Evolutionary conservation across 2,888 invertebrate species (phyloP), one percentile per base, ranked within the genome.

Genomic region (Tiliacea aurago): DNA sequence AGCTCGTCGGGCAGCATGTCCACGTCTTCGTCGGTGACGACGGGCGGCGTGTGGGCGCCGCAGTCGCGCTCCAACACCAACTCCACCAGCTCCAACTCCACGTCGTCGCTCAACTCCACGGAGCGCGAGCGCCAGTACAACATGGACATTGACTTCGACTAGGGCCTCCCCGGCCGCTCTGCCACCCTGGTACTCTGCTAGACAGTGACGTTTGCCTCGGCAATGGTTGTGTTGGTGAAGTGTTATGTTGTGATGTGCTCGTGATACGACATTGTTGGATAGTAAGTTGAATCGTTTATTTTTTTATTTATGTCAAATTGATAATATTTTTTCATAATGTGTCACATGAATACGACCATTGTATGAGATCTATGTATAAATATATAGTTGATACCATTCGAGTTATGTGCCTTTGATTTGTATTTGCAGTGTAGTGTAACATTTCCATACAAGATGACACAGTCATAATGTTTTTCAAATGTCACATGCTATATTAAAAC

Each of bases 141-240:
- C 90, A 96, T 96, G 94, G 96, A 96, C 91, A 94, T 96, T 68
- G 96, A 96, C 89, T 96, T 90, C 88, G 96, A 96, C 84, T 96
- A 95, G 84, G 56, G 49, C 70, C 65, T 45, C 53, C 65, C 28
- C 58, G 71, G 67, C 61, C 56, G 2, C 37, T 15, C 68, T 73
- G 74, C 68, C 70, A 58, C 69, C 73, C 78, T 76, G 77, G 69
- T 73, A 58, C 73, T 67, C 55, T 68, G 65, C 73, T 59, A 43
- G 70, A 64, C 80, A 80, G 61, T 70, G 81, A 80, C 80, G 71
- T n/a, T 73, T 56, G 74, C 78, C 80, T 83, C 82, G 75, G 55
- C 71, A 64, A 76, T 84, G 87, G 79, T 80, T 73, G 85, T 83
- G 79, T 77, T 78, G 76, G 87, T 84, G 81, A 74, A 81, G 84